Evolutionary conservation across 1,140 invertebrate species (phyloP), one percentile per base, ranked within the genome.

Genomic region (Mya arenaria): DNA sequence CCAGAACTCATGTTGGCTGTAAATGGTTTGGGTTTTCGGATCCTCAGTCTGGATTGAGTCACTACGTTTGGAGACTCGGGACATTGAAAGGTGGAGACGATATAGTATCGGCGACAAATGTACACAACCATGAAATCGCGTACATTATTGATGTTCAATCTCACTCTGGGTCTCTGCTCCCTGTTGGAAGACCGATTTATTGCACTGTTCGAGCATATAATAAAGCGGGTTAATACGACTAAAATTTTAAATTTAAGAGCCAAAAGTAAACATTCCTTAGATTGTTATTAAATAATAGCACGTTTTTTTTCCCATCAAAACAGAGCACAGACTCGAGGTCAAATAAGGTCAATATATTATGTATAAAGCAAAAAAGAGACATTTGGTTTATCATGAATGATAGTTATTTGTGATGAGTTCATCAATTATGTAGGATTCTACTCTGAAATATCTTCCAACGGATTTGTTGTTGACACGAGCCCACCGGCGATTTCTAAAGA

Each of bases 21-120:
- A 41, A 74, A 60, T 88, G 87, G 87, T 66, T 60, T 19, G 86
- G 87, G 8, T 88, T 88, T 65, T 52, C 58, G 8, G 87, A 88
- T 58, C 60, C 83, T 8, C 75, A 87, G 25, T 86, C 85, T 55
- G 84, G 83, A 10, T 37, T 88, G 4, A 73, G 66, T 0, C 63
- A 74, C 19, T 88, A 84, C 68, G 56, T 78, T 15, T 88, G 87
- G 87, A 60, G 84, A 30, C 83, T 78, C 3, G 87, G 87, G 13
- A 87, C 84, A 44, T 66, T 56, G 17, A 55, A 52, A 13, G 87
- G 84, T 37, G 73, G 39, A 48, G 69, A 77, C 74, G 75, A 88
- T 52, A 75, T 88, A 15, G 44, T 85, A 0, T 36, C 66, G 34
- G 32, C 60, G 6, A 78, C 66, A 77, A 55, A 72, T 37, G 60